Conservation (phyloP, 1,140 invertebrate species). For the Neoseiulus cucumeris region DNA sequence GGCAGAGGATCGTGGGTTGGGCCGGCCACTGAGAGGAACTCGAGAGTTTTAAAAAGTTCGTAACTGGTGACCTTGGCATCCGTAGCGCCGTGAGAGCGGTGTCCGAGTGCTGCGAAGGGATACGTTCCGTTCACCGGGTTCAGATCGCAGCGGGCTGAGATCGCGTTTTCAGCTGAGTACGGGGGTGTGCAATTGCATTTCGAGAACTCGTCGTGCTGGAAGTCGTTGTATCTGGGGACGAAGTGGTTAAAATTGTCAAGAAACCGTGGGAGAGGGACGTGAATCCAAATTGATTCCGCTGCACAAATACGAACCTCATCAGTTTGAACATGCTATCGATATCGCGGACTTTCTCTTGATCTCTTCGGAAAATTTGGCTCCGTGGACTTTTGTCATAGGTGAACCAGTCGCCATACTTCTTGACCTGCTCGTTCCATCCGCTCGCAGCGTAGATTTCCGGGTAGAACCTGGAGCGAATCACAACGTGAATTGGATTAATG, state of each 20-base stretch:
- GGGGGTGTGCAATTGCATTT: constrained; percentile 47
- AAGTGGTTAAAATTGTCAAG: constrained; percentile 5
- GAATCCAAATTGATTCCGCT: background rate
- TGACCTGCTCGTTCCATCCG: constrained; percentile 33
- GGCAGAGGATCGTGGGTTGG: constrained; percentile 39
- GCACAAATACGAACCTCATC: constrained; percentile 32
- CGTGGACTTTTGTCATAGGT: constrained; percentile 40
- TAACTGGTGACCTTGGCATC: constrained; percentile 40
- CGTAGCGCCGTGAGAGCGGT: constrained; percentile 40
- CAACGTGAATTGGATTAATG: background rate
- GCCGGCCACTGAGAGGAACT: constrained; percentile 37
- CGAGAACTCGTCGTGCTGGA: constrained; percentile 42
- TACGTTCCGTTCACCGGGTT: constrained; percentile 44
- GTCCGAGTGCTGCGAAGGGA: constrained; percentile 40
- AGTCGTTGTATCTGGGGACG: constrained; percentile 43
- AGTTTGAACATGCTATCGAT: constrained; percentile 36
- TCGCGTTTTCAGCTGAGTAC: constrained; percentile 47
- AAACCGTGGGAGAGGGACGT: too few species aligned
- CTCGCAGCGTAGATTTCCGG: constrained; percentile 40
- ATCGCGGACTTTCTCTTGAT: constrained; percentile 36
- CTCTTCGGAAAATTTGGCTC: constrained; percentile 40
- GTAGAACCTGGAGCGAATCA: constrained; percentile 34
- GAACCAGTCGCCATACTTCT: constrained; percentile 48
- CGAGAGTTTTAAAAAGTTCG: constrained; percentile 27
- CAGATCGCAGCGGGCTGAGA: constrained; percentile 45